Evolutionary conservation across 2,888 invertebrate genomes (phyloP).

Genomic region (Dermolepida albohirtum): DNA sequence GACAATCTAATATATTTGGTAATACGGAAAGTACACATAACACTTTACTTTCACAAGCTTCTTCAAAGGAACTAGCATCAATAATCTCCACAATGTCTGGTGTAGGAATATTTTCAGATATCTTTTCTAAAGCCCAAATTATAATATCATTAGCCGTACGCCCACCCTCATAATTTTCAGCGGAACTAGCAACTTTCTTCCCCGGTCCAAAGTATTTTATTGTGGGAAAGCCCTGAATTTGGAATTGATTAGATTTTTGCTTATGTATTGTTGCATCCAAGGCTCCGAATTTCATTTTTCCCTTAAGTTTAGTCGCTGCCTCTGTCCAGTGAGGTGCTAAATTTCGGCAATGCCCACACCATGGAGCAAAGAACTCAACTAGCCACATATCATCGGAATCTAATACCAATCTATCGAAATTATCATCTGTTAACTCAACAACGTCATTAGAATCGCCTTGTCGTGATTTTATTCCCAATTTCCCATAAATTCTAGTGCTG

Average conservation of each 20-base stretch:
- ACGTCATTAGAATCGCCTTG: conserved; percentile 73
- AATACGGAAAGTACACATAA: conserved; percentile 91
- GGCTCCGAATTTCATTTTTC: conserved; percentile 95
- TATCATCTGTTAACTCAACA: conserved; percentile 93
- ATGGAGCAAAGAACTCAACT: conserved; percentile 97
- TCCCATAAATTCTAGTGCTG: conserved; percentile 77
- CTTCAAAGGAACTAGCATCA: conserved; percentile 71
- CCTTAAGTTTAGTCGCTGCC: conserved; percentile 94
- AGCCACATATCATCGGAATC: conserved; percentile 96
- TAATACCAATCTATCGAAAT: conserved; percentile 92
- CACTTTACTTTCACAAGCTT: conserved; percentile 84
- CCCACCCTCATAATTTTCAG: conserved; percentile 92
- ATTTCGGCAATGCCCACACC: conserved; percentile 98
- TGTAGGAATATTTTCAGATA: conserved; percentile 86
- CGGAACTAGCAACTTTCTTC: conserved; percentile 75
- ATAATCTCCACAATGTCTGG: conserved; percentile 86
- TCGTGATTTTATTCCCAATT: conserved; percentile 73
- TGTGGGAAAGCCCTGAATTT: conserved; percentile 94
- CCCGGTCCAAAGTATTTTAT: conserved; percentile 91
- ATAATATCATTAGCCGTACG: conserved; percentile 92
- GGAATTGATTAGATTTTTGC: conserved; percentile 83
- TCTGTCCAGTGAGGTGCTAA: conserved; percentile 96
- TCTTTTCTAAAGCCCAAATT: conserved; percentile 86
- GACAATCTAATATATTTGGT: conserved; percentile 95
- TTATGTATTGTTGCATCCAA: conserved; percentile 95